These are phyloP conservation scores for Hybos culiciformis DNA, from an alignment of 2,888 invertebrate genomes.

Conservation along the genomic window DNA sequence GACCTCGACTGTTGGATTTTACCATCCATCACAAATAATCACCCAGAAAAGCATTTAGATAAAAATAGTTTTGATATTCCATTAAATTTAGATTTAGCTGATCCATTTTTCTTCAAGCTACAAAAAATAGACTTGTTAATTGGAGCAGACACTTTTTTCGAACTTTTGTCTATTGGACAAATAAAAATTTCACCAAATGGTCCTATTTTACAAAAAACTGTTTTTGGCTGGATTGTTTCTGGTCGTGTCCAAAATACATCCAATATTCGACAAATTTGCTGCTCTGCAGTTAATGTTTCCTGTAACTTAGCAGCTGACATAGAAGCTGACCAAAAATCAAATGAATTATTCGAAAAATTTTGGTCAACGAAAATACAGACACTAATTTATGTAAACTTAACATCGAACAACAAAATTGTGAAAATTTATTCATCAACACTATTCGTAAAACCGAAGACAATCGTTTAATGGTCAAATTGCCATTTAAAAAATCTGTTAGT, in stretches of 20 bases:
- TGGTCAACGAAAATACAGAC: too few species aligned
- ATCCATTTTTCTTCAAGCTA: not conserved
- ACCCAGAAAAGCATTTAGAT: not conserved
- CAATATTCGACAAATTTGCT: too few species aligned
- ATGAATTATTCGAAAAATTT: constrained; percentile 3
- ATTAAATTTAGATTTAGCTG: not conserved
- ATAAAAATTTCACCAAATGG: constrained; percentile 11
- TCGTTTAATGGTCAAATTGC: constrained; percentile 10
- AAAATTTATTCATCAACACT: constrained; percentile 8
- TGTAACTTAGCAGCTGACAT: not conserved
- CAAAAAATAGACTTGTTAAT: not conserved
- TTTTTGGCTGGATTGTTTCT: constrained; percentile 11
- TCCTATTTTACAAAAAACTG: constrained; percentile 11
- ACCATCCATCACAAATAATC: not conserved
- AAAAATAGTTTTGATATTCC: not conserved
- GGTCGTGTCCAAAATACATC: too few species aligned
- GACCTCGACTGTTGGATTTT: too few species aligned
- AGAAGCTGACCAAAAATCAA: not conserved
- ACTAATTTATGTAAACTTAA: constrained; percentile 1
- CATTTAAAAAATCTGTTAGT: constrained; percentile 3
- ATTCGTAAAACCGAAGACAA: constrained; percentile 5
- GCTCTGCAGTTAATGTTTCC: too few species aligned
- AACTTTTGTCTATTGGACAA: constrained; percentile 12
- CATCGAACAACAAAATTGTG: constrained; percentile 11
- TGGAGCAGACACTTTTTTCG: constrained; percentile 10